A percentile compares a stretch with the other conserved stretches of the same genome.
These are phyloP conservation scores for Eristalis pertinax DNA, from an alignment of 2,888 invertebrate species.

Conservation along the genomic window DNA sequence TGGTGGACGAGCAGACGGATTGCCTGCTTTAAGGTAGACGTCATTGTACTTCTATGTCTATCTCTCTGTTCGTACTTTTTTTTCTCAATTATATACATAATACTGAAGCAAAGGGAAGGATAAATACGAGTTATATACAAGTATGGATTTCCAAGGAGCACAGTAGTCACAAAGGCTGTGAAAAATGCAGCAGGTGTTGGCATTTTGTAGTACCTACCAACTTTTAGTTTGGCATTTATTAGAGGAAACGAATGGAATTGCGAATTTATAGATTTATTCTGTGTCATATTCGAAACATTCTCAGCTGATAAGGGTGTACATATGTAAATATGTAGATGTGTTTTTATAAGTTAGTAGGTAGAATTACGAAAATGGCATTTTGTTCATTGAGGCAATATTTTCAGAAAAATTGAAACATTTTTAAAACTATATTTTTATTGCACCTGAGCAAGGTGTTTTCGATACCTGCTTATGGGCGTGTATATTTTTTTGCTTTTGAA, in stretches of 20 bases:
- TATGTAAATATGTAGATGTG: neutral
- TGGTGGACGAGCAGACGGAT: conserved; percentile 42
- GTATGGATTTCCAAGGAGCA: conserved; percentile 57
- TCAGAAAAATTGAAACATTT: no score
- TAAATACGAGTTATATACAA: conserved; percentile 54
- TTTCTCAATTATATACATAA: neutral
- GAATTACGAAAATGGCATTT: no score
- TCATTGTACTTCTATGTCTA: conserved; percentile 28
- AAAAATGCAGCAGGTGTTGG: conserved; percentile 69
- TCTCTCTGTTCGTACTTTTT: conserved; percentile 3
- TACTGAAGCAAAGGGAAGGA: conserved; percentile 31
- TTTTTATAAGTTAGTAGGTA: neutral
- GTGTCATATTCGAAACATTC: neutral
- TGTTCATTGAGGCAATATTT: no score
- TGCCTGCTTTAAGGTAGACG: conserved; percentile 42
- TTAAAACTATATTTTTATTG: no score
- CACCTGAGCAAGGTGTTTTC: no score
- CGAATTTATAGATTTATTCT: conserved; percentile 41
- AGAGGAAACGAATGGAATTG: conserved; percentile 14
- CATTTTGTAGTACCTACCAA: conserved; percentile 21
- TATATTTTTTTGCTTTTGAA: no score
- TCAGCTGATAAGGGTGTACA: neutral
- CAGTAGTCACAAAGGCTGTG: conserved; percentile 9
- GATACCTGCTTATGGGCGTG: no score
- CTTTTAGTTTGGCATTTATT: conserved; percentile 31